Percentiles rank a stretch among this genome's conserved stretches.
phyloP scores from a whole-genome alignment of 1,140 invertebrate genomes.

The Adelges cooleyi region DNA sequence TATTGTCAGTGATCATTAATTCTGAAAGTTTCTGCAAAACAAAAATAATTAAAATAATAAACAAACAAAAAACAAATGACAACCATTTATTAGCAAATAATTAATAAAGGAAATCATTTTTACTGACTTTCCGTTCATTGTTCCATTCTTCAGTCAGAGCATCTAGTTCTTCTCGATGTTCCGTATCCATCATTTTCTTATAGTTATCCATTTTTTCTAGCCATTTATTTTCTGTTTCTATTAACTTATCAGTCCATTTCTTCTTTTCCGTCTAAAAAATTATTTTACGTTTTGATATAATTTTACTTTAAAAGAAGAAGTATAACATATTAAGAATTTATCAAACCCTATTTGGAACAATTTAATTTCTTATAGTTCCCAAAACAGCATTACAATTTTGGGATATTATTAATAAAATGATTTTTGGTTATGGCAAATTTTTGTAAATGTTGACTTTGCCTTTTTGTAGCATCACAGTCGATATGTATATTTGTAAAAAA shows the following conservation, averaged over 20 bases:
- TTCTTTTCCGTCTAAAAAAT: slow-evolving; percentile 15
- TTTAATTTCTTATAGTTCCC: too few relatives aligned
- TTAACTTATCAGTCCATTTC: slow-evolving; percentile 35
- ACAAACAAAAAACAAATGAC: background rate
- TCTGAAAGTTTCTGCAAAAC: slow-evolving; percentile 26
- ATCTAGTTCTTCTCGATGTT: slow-evolving; percentile 43
- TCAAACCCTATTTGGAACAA: too few relatives aligned
- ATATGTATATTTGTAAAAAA: too few relatives aligned
- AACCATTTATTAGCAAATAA: background rate
- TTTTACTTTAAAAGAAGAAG: too few relatives aligned
- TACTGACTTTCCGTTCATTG: slow-evolving; percentile 43
- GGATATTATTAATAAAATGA: too few relatives aligned
- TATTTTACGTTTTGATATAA: too few relatives aligned
- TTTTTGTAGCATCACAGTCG: too few relatives aligned
- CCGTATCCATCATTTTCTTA: slow-evolving; percentile 39
- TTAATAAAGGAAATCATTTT: background rate
- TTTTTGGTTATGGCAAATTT: too few relatives aligned
- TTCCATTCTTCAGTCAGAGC: slow-evolving; percentile 45
- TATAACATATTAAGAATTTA: too few relatives aligned
- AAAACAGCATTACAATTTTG: too few relatives aligned
- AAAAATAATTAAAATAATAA: slow-evolving; percentile 28
- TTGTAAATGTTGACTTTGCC: too few relatives aligned
- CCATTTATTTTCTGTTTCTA: slow-evolving; percentile 40
- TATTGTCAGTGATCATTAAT: background rate
- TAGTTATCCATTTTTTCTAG: slow-evolving; percentile 40